A percentile compares a stretch with the other conserved stretches of the same genome.
Conservation (phyloP, 2,888 invertebrate species). For the Caprella mutica region DNA sequence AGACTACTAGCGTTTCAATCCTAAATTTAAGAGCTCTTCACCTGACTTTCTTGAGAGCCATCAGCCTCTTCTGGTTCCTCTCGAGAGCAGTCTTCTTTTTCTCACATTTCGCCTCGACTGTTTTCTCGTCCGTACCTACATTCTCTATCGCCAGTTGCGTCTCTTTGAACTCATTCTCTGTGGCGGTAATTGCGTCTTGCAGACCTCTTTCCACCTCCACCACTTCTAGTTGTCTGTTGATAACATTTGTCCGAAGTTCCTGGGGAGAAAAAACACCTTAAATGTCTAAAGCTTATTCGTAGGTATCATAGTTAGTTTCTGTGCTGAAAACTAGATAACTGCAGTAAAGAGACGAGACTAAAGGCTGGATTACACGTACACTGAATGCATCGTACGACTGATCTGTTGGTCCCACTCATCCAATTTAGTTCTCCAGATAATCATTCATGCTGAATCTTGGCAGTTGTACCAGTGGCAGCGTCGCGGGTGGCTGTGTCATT, state of each 20-base stretch:
- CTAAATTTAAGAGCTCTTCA: slow-evolving; percentile 38
- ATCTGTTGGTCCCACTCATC: no score
- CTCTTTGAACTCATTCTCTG: slow-evolving; percentile 53
- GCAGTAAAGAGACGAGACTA: no score
- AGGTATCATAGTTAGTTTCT: no score
- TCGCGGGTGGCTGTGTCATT: no score
- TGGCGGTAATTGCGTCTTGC: slow-evolving; percentile 56
- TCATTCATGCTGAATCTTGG: no score
- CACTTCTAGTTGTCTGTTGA: slow-evolving; percentile 72
- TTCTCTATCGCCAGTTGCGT: slow-evolving; percentile 56
- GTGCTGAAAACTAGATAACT: no score
- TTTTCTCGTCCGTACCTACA: slow-evolving; percentile 76
- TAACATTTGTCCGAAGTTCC: slow-evolving; percentile 64
- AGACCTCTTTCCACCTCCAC: slow-evolving; percentile 56
- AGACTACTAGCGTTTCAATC: no score
- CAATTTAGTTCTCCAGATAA: no score
- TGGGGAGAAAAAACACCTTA: slow-evolving; percentile 39
- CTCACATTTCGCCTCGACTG: slow-evolving; percentile 81
- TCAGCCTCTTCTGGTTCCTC: slow-evolving; percentile 80
- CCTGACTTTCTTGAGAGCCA: slow-evolving; percentile 88
- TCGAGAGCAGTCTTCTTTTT: slow-evolving; percentile 78
- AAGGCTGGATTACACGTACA: no score
- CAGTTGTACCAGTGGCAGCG: no score
- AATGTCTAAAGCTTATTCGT: no score
- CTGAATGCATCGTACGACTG: no score